Evolutionary conservation across 2,797 vertebrate species (phyloP).

Genomic region (Hydrolagus colliei): DNA sequence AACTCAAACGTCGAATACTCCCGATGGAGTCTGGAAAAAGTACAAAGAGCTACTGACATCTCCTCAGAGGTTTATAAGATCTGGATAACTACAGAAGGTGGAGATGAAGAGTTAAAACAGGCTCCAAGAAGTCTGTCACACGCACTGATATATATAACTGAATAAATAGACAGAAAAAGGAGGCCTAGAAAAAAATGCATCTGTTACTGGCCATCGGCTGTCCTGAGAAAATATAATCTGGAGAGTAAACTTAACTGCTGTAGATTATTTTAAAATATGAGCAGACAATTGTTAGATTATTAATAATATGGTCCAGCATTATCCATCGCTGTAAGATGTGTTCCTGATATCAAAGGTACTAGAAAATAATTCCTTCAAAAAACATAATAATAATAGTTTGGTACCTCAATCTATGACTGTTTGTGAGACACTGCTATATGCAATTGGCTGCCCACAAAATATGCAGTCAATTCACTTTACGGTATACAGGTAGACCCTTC

Average conservation of each 20-base stretch:
- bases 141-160: not conserved
- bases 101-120: not conserved
- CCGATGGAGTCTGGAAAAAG: not conserved
- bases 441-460: no score
- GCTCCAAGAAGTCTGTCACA: not conserved
- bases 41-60: not conserved
- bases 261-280: not conserved
- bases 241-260: not conserved
- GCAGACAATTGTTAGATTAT: no score
- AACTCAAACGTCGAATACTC: not conserved
- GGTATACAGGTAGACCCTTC: no score
- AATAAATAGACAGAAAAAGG: not conserved
- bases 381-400: no score
- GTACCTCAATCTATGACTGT: no score
- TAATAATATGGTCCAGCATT: no score
- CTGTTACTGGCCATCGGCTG: not conserved
- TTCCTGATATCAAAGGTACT: no score
- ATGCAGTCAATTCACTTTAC: no score
- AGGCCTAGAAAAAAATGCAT: not conserved
- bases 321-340: no score
- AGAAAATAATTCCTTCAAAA: no score
- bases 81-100: not conserved
- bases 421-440: no score
- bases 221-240: not conserved
- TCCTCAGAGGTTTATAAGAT: not conserved